Evolutionary conservation across 2,797 vertebrate genomes (phyloP), one percentile per base, ranked within the genome.

Genomic region (Sparidentex hasta): DNA sequence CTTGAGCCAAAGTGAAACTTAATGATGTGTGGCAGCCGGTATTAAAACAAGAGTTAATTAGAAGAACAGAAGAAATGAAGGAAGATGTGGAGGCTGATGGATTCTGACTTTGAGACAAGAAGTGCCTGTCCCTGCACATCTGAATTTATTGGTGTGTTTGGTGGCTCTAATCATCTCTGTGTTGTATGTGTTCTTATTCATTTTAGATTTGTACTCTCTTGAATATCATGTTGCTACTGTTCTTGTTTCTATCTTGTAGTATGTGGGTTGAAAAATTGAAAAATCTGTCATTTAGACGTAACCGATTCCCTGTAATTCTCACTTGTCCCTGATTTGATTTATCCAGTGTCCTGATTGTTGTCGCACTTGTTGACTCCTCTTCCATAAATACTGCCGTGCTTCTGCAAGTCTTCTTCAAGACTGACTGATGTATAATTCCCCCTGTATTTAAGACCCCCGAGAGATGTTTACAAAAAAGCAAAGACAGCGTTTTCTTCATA

Each of bases 1-100:
- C 43, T 62, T 2, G 25, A 41, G 55, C 64, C 64, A 85, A 90
- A 80, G 82, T 82, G 78, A 85, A 82, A 83, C 44, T 27, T 81
- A 80, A 87, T 72, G 74, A 76, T 50, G 69, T 64, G 57, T 66
- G 33, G 33, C 21, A 76, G 57, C 33, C 3, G 51, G 50, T 54
- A 66, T 71, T 61, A 71, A 43, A 68, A 64, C 43, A 38, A 57
- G 21, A 70, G 63, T 59, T 65, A 61, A 88, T 85, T 76, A 76
- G 41, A 85, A 46, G 48, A 50, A n/a, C 21, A 38, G 27, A 54
- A 79, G 11, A 74, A 79, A 79, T 55, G 5, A 44, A 69, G 62
- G 21, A 58, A 48, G n/a, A 68, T 20, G 43, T 57, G 62, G 61
- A 74, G 27, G 63, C 58, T 52, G 51, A 63, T 71, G 54, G 56